phyloP scores from a whole-genome alignment of 2,113 vertebrate genomes.

The Phaethon lepturus region DNA sequence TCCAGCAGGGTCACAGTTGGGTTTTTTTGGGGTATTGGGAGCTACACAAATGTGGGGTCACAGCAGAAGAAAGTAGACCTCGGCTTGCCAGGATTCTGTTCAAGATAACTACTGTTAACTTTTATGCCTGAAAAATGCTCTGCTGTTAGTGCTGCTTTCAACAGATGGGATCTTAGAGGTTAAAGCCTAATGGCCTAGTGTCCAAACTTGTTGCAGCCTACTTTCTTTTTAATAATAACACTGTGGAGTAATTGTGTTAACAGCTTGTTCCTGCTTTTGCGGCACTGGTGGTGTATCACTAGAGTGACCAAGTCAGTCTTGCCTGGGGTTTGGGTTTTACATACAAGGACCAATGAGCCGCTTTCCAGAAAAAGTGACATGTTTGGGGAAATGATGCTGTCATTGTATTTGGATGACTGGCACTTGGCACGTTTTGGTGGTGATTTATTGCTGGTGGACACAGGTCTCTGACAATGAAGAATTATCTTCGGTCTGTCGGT shows the following conservation, averaged over 20 bases:
- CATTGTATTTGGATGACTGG: neutral
- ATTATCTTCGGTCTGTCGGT: neutral
- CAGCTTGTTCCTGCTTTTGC: neutral
- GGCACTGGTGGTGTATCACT: rapidly evolving
- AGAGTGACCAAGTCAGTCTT: neutral
- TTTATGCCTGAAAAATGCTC: neutral
- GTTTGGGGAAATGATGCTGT: neutral
- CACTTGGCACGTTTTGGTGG: neutral
- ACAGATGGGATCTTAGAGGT: neutral
- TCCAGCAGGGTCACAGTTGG: neutral
- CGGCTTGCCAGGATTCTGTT: neutral
- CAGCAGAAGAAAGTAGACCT: neutral
- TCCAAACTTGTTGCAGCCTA: neutral
- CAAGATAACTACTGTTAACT: neutral
- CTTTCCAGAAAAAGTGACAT: neutral
- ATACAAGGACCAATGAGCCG: neutral
- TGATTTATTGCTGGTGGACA: neutral
- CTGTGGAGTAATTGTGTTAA: neutral
- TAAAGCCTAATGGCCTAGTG: neutral
- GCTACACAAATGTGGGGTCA: neutral
- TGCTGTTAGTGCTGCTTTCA: neutral
- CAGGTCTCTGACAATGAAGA: neutral
- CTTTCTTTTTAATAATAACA: neutral
- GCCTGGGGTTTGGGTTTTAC: neutral
- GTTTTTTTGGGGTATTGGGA: neutral